These are phyloP conservation scores for Lutjanus erythropterus DNA, from an alignment of 2,113 vertebrate species.

Conservation along the genomic window DNA sequence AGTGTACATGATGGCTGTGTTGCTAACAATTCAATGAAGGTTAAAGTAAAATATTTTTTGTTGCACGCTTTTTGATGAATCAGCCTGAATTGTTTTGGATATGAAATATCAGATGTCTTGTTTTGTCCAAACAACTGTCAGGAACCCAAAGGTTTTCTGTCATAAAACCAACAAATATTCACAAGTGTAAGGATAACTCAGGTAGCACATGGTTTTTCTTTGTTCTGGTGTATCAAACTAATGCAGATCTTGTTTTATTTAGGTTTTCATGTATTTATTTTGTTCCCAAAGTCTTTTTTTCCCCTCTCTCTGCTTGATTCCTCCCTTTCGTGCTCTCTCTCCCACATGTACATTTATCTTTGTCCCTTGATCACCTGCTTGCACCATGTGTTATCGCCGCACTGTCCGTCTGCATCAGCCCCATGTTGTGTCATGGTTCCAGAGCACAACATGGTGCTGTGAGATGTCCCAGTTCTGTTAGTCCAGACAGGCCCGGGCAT, in stretches of 20 bases:
- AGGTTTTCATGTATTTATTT: background rate
- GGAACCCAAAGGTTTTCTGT: too few relatives aligned
- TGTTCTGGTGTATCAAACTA: background rate
- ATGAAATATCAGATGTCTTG: too few relatives aligned
- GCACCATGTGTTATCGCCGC: conserved; percentile 8
- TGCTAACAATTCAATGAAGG: too few relatives aligned
- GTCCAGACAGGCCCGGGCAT: conserved; percentile 16
- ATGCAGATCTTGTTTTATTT: background rate
- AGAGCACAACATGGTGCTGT: conserved; percentile 20
- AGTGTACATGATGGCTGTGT: too few relatives aligned
- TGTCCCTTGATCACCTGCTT: background rate
- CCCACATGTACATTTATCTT: background rate
- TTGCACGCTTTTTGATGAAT: too few relatives aligned
- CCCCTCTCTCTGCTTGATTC: background rate
- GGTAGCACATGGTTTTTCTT: too few relatives aligned
- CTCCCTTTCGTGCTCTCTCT: background rate
- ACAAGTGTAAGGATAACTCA: too few relatives aligned
- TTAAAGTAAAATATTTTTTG: too few relatives aligned
- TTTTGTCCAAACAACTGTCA: too few relatives aligned
- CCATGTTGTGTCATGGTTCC: conserved; percentile 31
- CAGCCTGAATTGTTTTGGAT: too few relatives aligned
- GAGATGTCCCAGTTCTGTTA: conserved; percentile 59
- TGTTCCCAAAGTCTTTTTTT: background rate
- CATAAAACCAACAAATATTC: too few relatives aligned
- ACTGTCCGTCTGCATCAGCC: conserved; percentile 27